Base-by-base conservation (phyloP, 2,113 vertebrate genomes). In the Dasyornis broadbenti region DNA sequence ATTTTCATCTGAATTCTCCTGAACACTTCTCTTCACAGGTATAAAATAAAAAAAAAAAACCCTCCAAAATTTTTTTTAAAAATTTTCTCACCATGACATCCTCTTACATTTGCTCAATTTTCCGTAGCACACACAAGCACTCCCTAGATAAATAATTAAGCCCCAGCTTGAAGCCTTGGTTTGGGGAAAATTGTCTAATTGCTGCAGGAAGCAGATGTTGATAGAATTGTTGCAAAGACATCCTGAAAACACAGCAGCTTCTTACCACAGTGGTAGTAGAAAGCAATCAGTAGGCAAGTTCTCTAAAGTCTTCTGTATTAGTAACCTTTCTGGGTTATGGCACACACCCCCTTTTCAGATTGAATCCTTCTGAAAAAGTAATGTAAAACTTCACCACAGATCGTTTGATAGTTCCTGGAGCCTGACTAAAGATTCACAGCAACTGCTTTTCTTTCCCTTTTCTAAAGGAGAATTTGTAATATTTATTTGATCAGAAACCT, bases 31-130 rank as follows among this genome's bases (percentile, higher is more conserved):
- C 50, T 14, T 63, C 10, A 81, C 10, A 54, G 2, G 1, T 45
- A 68, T 33, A 19, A 44, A 64, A 71, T 20, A 37, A 49, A 13
- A 49, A 53, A 30, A n/a, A 30, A 35, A 9, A 9, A 3, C 3
- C 4, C 18, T 4, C 10, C 7, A 53, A 53, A 7, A 0, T 6
- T 8, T 37, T 10, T 28, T 80, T 79, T 69, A 12, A 13, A 2
- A 23, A 7, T 8, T 60, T 65, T 78, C 73, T 65, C 37, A 60
- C 28, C 12, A 22, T 39, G 6, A 5, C 4, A 63, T 65, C 8
- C 17, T 69, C 18, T 47, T 37, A 60, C 2, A 26, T 73, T 30
- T 80, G 61, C 15, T 42, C 11, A 35, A 8, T 53, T 70, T 83
- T 66, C 24, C 1, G 0, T 14, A 68, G 10, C 33, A 66, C 13